These are phyloP conservation scores for Empis stercorea DNA, from an alignment of 2,888 invertebrate genomes.

Conservation along the genomic window DNA sequence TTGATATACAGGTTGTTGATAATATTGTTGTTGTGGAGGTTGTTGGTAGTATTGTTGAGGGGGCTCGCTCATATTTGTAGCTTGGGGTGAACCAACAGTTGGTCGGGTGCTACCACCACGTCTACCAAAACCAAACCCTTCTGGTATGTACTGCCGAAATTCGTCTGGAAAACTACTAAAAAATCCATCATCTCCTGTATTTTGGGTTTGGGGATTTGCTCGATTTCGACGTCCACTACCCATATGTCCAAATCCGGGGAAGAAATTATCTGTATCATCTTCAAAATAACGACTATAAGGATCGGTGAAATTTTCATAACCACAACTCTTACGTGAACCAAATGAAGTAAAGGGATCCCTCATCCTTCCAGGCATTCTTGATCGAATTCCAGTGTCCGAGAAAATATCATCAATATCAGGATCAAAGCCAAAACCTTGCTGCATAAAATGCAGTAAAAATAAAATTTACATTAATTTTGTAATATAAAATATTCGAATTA, in stretches of 20 bases:
- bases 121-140: constrained; percentile 23
- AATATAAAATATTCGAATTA: no score
- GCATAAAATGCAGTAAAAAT: constrained; percentile 2
- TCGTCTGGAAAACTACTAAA: constrained; percentile 35
- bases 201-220: constrained; percentile 15
- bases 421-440: constrained; percentile 34
- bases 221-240: constrained; percentile 9
- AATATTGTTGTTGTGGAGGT: constrained; percentile 9
- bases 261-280: constrained; percentile 29
- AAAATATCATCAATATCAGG: constrained; percentile 29
- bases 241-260: constrained; percentile 26
- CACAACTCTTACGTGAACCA: constrained; percentile 33
- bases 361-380: constrained; percentile 27
- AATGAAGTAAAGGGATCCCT: constrained; percentile 33
- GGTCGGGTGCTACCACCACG: constrained; percentile 8
- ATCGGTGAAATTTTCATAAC: constrained; percentile 25
- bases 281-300: constrained; percentile 24
- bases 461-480: no score
- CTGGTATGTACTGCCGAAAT: constrained; percentile 35
- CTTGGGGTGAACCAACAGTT: constrained; percentile 11
- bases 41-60: constrained; percentile 16
- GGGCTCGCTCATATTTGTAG: constrained; percentile 4
- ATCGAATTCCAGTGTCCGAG: constrained; percentile 29
- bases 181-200: constrained; percentile 16
- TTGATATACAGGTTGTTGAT: constrained; percentile 3